Evolutionary conservation across 2,113 vertebrate species (phyloP).

Genomic region (Hirundichthys speculiger): DNA sequence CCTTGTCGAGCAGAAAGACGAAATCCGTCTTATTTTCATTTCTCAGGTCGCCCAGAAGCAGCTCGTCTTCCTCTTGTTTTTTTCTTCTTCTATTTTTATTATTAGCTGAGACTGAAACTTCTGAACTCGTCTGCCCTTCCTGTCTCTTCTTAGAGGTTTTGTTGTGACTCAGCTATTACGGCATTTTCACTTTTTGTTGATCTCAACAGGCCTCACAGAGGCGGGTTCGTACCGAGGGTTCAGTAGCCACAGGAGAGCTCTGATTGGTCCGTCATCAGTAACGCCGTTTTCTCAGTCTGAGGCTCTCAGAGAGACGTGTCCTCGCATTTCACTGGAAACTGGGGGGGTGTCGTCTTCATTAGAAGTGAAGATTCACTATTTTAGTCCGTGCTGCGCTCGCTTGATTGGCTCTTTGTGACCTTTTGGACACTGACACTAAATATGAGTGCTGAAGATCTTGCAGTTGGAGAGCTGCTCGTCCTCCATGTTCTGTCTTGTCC

Average conservation of each 20-base stretch:
- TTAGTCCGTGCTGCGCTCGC: constrained; percentile 8
- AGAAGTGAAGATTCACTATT: constrained; percentile 34
- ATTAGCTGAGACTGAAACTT: constrained; percentile 1
- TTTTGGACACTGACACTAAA: constrained; percentile 20
- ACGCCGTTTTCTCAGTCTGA: neutral
- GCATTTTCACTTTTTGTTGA: constrained; percentile 17
- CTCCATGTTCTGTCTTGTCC: constrained; percentile 37
- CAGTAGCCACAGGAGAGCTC: constrained; percentile 8
- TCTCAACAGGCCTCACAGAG: too few species aligned
- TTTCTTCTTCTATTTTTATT: constrained; percentile 5
- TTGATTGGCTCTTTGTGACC: constrained; percentile 9
- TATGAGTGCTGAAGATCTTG: constrained; percentile 25
- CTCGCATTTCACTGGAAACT: constrained; percentile 32
- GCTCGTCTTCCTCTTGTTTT: neutral
- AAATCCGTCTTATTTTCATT: neutral
- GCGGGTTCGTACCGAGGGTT: too few species aligned
- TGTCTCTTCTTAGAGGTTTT: neutral
- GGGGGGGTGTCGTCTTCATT: constrained; percentile 1
- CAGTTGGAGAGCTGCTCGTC: constrained; percentile 29
- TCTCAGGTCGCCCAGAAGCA: neutral
- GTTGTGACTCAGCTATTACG: neutral
- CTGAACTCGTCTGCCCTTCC: neutral
- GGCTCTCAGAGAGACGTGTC: constrained; percentile 19
- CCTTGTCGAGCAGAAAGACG: neutral
- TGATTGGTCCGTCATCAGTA: too few species aligned